Percentiles rank a stretch among this genome's conserved stretches.
These are phyloP conservation scores for Melieria omissa DNA, from an alignment of 2,888 invertebrate genomes.

Conservation along the genomic window DNA sequence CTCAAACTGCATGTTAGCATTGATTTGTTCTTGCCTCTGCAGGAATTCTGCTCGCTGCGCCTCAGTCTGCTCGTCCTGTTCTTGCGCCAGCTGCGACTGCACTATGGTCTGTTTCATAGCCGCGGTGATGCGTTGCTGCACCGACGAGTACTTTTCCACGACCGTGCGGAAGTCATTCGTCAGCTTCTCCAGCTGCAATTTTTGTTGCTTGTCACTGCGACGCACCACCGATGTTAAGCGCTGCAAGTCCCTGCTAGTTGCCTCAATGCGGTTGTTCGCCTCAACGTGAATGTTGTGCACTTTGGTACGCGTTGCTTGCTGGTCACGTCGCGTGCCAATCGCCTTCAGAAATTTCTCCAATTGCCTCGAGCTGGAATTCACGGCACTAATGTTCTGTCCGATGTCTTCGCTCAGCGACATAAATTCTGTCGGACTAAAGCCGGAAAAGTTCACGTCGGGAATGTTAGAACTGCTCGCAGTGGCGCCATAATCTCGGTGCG, in stretches of 20 bases:
- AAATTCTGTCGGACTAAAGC: conserved; percentile 79
- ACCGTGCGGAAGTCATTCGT: conserved; percentile 85
- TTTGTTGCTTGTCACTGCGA: conserved; percentile 81
- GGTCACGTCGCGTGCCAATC: conserved; percentile 81
- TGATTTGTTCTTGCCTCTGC: conserved; percentile 58
- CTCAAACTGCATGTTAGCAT: conserved; percentile 75
- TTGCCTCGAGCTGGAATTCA: conserved; percentile 78
- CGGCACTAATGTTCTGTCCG: conserved; percentile 81
- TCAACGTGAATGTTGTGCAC: conserved; percentile 79
- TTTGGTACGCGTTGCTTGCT: conserved; percentile 74
- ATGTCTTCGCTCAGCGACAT: conserved; percentile 84
- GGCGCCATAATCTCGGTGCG: conserved; percentile 62
- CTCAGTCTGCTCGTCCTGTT: conserved; percentile 52
- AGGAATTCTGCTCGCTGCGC: conserved; percentile 59
- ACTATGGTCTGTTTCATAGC: conserved; percentile 72
- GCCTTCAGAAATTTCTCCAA: conserved; percentile 80
- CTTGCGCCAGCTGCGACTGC: conserved; percentile 48
- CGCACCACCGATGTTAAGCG: conserved; percentile 77
- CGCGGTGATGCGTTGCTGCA: conserved; percentile 79
- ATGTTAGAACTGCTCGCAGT: conserved; percentile 61
- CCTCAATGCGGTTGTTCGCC: conserved; percentile 79
- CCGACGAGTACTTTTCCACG: conserved; percentile 78
- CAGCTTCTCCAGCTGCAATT: conserved; percentile 84
- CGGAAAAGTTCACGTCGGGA: conserved; percentile 77
- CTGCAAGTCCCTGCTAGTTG: conserved; percentile 79